Conservation (phyloP, 2,888 invertebrate species). For the Himalopsyche japonica region DNA sequence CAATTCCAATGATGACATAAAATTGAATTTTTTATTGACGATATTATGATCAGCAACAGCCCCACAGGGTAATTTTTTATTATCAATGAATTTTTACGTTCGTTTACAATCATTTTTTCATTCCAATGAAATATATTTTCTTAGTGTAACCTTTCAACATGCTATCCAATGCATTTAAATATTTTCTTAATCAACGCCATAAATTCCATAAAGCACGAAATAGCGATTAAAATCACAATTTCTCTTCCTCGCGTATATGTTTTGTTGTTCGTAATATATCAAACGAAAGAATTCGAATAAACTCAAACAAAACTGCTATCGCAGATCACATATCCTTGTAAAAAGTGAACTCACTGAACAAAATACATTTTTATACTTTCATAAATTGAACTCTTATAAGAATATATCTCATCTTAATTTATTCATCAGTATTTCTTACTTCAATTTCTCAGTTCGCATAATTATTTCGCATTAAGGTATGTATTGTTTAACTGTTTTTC, state of each 20-base stretch:
- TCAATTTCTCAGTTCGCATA: not conserved
- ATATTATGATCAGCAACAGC: too few relatives aligned
- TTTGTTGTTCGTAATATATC: not conserved
- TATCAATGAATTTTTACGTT: too few relatives aligned
- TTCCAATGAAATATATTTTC: not conserved
- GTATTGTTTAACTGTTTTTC: not conserved
- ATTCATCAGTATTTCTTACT: not conserved
- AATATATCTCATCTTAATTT: conserved; percentile 13
- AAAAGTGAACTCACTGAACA: not conserved
- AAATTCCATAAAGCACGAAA: not conserved
- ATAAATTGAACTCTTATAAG: conserved; percentile 10
- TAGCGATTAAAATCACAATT: not conserved
- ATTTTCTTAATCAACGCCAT: not conserved
- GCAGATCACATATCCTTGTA: conserved; percentile 2
- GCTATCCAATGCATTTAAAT: not conserved
- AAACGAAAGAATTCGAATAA: not conserved
- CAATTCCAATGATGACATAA: too few relatives aligned
- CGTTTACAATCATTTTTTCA: not conserved
- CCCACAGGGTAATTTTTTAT: not conserved
- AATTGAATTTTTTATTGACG: too few relatives aligned
- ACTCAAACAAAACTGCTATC: not conserved
- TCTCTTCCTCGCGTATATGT: not conserved
- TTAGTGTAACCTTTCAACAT: not conserved
- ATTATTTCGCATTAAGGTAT: not conserved
- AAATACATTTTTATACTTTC: conserved; percentile 3